Conservation (phyloP, 2,888 invertebrate species). For the Scotopteryx bipunctaria region DNA sequence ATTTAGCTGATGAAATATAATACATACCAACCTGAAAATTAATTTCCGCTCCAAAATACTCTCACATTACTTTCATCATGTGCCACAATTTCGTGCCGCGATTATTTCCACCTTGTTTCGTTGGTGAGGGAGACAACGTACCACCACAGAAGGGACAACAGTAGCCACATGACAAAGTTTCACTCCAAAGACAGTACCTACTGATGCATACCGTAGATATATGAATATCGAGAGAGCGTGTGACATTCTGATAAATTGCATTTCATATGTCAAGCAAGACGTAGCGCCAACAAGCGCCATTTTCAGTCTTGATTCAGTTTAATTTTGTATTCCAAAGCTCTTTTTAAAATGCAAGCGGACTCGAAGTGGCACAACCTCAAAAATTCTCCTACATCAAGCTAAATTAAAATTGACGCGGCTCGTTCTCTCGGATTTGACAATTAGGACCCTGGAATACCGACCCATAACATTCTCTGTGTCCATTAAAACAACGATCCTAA, state of each 20-base stretch:
- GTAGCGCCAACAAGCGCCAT: too few relatives aligned
- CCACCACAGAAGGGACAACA: conserved; percentile 8
- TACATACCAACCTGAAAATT: conserved; percentile 33
- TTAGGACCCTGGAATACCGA: conserved; percentile 57
- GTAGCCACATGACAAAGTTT: not conserved
- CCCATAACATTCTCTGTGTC: conserved; percentile 65
- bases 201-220: too few relatives aligned
- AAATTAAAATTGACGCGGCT: conserved; percentile 42
- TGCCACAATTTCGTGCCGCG: conserved; percentile 38
- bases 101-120: conserved; percentile 41
- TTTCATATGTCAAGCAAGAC: too few relatives aligned
- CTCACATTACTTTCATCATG: conserved; percentile 38
- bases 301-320: too few relatives aligned
- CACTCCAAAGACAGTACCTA: not conserved
- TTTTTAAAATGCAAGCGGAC: not conserved
- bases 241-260: too few relatives aligned
- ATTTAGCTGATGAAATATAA: conserved; percentile 27
- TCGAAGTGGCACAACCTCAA: conserved; percentile 2
- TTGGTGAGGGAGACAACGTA: conserved; percentile 32
- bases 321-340: too few relatives aligned
- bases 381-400: conserved; percentile 26
- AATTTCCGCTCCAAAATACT: conserved; percentile 33
- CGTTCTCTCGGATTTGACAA: conserved; percentile 59
- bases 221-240: too few relatives aligned
- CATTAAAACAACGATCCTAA: conserved; percentile 78